Base-by-base conservation (phyloP, 2,888 invertebrate species). In the Sisyra nigra region DNA sequence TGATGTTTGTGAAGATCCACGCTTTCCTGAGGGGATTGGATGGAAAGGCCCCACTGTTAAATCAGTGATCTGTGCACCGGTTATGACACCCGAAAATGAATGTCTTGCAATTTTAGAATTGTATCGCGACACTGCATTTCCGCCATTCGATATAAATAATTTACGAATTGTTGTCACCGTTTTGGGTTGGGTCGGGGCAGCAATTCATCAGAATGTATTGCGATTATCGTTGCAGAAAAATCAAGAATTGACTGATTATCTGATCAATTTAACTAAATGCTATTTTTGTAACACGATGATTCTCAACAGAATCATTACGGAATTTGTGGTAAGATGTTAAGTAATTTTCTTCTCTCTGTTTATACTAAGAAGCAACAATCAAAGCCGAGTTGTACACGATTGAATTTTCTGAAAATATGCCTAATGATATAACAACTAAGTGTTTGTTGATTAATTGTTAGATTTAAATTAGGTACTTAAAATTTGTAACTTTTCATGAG, bases 71-170 rank as follows among this genome's bases (percentile, higher is more conserved):
- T 71, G 72, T 50, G 67, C 74, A 54, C 76, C 76, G 2, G 61
- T 76, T 1, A 62, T 74, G 2, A 70, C 71, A 30, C 71, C 72
- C 0, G 69, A 72, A 42, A 69, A 71, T 0, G 68, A 68, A 1
- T 72, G 72, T 50, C 68, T 69, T 44, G 74, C 73, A 2, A 70
- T 76, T 0, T 57, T 76, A 1, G 75, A 76, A 53, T 53, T 75
- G 39, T 73, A 68, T 50, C 58, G 70, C 47, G 68, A 69, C 40
- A 49, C 57, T 3, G 50, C 52, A 3, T 53, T 55, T 44, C 43
- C 47, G 3, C 50, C 54, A 2, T 64, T 61, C 46, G 48, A 46
- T 31, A 55, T 55, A 49, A 54, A 58, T 2, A 60, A 63, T 44
- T 48, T 62, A 37, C 59, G 58, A 49, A 55, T 61, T 24, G 54